Evolutionary conservation across 2,113 vertebrate genomes (phyloP), one percentile per base, ranked within the genome.

Genomic region (Riparia riparia): DNA sequence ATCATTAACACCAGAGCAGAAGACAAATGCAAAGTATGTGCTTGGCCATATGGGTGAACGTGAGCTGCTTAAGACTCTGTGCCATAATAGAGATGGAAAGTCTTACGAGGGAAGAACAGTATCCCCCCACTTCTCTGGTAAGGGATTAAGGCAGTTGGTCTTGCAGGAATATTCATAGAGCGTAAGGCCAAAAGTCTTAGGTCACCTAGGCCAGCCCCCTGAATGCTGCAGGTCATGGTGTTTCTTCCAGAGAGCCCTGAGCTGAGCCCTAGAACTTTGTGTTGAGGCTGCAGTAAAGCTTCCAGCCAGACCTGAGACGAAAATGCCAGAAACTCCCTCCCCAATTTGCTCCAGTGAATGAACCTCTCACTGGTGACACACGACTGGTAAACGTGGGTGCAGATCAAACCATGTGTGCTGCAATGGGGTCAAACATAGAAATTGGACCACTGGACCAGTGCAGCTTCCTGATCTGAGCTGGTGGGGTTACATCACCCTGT

Each of bases 91-190:
- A 96, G 91, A 96, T 76, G 96, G 96, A 97, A 97, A 97, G 93
- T 95, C 95, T 96, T 97, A 96, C 51, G 25, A 96, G 91, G 44
- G 80, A 96, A 89, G 96, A 95, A 96, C 78, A 87, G 84, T 79
- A 96, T 97, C 61, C 37, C 54, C 32, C 53, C 89, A 87, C 92
- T 86, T 94, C 89, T 91, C 90, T 87, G 93, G 86, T 41, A 32
- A 95, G 91, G 95, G 96, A 97, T 96, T 97, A 96, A 94, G 96
- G 94, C 95, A 97, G 96, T 96, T 97, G 95, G 96, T 68, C 92
- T 66, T 95, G 34, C 61, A 58, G 88, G 64, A 90, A 37, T 93
- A 93, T 96, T 96, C 96, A 96, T 82, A 93, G 96, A 96, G 72
- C 0, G 0, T 25, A 34, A 93, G 79, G 92, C 44, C 90, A 95